Conservation (phyloP, 2,888 invertebrate genomes). For the Oscheius sp. region DNA sequence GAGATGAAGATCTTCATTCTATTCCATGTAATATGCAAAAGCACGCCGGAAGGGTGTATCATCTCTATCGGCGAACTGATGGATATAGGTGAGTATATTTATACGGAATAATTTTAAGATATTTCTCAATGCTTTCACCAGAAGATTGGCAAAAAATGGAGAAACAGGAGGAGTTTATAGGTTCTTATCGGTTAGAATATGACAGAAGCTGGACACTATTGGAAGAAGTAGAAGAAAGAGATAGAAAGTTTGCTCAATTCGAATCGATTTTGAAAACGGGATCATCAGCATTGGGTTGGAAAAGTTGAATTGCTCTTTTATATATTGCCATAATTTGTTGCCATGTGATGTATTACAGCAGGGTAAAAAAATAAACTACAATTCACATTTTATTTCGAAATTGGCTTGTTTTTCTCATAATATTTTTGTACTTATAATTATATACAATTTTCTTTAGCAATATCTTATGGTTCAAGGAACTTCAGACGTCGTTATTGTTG, state of each 20-base stretch:
- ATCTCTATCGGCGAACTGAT: constrained; percentile 78
- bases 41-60: constrained; percentile 79
- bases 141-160: constrained; percentile 79
- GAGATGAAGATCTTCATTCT: constrained; percentile 77
- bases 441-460: neutral
- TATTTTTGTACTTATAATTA: neutral
- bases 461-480: constrained; percentile 3
- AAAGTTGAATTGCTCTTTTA: neutral
- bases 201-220: constrained; percentile 79
- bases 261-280: constrained; percentile 6
- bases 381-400: neutral
- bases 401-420: neutral
- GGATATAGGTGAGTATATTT: constrained; percentile 74
- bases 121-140: constrained; percentile 82
- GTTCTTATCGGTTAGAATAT: constrained; percentile 78
- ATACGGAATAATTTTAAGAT: constrained; percentile 67
- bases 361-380: neutral
- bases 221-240: constrained; percentile 33
- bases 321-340: neutral
- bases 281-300: constrained; percentile 17
- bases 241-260: constrained; percentile 15
- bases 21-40: constrained; percentile 82
- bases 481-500: constrained; percentile 52
- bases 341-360: neutral
- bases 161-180: constrained; percentile 77